phyloP scores from a whole-genome alignment of 2,888 invertebrate species.

The Trichacis sp. region DNA sequence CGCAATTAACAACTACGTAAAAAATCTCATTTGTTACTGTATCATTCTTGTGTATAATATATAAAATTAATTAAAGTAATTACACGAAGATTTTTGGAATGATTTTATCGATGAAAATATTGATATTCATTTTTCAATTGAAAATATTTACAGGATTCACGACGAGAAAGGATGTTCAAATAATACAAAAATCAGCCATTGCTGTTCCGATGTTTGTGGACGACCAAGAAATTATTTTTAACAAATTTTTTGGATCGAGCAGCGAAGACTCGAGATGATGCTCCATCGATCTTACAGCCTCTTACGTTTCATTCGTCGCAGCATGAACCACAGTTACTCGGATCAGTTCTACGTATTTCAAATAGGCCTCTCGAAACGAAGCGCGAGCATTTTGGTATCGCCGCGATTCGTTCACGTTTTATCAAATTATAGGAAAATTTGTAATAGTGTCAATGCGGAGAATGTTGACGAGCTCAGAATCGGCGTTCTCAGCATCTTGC shows the following conservation, averaged over 20 bases:
- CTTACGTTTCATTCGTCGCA: slow-evolving; percentile 53
- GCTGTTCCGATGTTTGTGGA: no score
- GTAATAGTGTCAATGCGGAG: slow-evolving; percentile 39
- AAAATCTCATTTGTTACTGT: no score
- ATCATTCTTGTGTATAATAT: no score
- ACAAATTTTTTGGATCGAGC: background rate
- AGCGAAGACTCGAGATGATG: slow-evolving; percentile 50
- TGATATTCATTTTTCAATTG: no score
- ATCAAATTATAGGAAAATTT: slow-evolving; percentile 48
- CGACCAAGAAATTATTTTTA: no score
- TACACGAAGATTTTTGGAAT: no score
- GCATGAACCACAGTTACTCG: slow-evolving; percentile 48
- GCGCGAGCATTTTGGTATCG: slow-evolving; percentile 56
- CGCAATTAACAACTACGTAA: no score
- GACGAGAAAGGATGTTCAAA: no score
- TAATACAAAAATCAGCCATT: no score
- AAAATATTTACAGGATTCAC: no score
- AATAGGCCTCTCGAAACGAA: slow-evolving; percentile 52
- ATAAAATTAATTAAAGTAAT: no score
- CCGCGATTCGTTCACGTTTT: slow-evolving; percentile 50
- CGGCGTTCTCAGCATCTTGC: slow-evolving; percentile 37
- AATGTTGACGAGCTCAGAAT: slow-evolving; percentile 45
- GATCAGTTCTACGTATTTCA: slow-evolving; percentile 56
- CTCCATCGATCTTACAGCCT: slow-evolving; percentile 59
- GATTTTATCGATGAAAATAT: no score